These are phyloP conservation scores for Eptesicus fuscus DNA, from an alignment of 2,113 vertebrate species.

Conservation along the genomic window DNA sequence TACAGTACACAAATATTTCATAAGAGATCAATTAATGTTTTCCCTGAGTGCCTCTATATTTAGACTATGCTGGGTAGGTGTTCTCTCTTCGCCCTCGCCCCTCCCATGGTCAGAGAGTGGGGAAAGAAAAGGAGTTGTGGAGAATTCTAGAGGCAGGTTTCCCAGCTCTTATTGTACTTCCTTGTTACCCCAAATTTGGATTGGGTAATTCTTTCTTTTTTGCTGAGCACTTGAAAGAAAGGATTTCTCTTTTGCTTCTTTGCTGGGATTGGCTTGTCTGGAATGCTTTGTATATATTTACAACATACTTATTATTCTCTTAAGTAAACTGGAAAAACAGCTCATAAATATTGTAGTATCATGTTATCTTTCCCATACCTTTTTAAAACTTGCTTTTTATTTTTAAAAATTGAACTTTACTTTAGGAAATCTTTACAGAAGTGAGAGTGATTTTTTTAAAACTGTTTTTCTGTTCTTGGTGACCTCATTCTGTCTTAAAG, in stretches of 20 bases:
- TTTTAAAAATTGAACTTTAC: slow-evolving; percentile 43
- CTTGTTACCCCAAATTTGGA: slow-evolving; percentile 26
- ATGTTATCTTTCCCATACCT: not conserved
- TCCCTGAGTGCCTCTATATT: not conserved
- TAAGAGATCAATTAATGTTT: not conserved
- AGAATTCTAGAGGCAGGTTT: slow-evolving; percentile 27
- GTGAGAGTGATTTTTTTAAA: not conserved
- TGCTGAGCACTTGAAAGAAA: slow-evolving; percentile 50
- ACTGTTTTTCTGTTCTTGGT: slow-evolving; percentile 29
- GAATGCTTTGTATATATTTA: slow-evolving; percentile 45
- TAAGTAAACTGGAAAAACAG: slow-evolving; percentile 23
- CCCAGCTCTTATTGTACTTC: not conserved
- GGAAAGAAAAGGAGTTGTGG: slow-evolving; percentile 27
- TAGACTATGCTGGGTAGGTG: not conserved
- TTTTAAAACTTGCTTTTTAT: slow-evolving; percentile 35
- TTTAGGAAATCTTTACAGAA: slow-evolving; percentile 41
- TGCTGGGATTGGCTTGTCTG: not conserved
- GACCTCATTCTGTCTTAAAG: slow-evolving; percentile 56
- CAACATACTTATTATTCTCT: slow-evolving; percentile 2
- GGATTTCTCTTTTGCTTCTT: slow-evolving; percentile 1
- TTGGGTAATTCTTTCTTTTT: slow-evolving; percentile 32
- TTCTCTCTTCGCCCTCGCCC: not conserved
- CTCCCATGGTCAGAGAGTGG: not conserved
- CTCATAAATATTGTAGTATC: slow-evolving; percentile 18
- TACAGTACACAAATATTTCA: not conserved